Percentiles rank a stretch among this genome's conserved stretches.
Conservation (phyloP, 2,888 invertebrate genomes). For the Gastrophysa polygoni region DNA sequence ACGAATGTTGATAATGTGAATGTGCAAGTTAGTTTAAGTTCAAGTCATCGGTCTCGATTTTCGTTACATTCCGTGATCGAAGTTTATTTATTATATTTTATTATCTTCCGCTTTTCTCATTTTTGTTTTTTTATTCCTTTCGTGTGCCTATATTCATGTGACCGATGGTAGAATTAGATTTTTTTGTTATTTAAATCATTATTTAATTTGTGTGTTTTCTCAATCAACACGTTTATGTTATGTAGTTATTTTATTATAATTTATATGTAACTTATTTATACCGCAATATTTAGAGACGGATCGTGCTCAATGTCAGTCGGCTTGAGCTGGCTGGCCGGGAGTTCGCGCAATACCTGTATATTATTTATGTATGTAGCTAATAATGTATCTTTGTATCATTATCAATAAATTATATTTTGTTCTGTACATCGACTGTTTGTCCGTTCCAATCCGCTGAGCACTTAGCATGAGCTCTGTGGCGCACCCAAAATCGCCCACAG, state of each 20-base stretch:
- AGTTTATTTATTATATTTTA: slow-evolving; percentile 53
- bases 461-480: slow-evolving; percentile 11
- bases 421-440: slow-evolving; percentile 40
- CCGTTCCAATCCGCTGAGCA: slow-evolving; percentile 15
- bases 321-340: slow-evolving; percentile 38
- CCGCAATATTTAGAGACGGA: slow-evolving; percentile 56
- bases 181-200: slow-evolving; percentile 60
- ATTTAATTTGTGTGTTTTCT: slow-evolving; percentile 59
- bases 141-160: slow-evolving; percentile 46
- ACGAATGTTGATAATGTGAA: slow-evolving; percentile 56
- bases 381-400: slow-evolving; percentile 57
- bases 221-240: slow-evolving; percentile 59
- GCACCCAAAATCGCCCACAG: slow-evolving; percentile 18
- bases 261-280: slow-evolving; percentile 62
- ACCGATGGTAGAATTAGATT: slow-evolving; percentile 57
- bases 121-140: slow-evolving; percentile 40
- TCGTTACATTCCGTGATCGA: slow-evolving; percentile 55
- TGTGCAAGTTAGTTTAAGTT: slow-evolving; percentile 55
- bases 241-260: slow-evolving; percentile 61
- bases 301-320: slow-evolving; percentile 51
- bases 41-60: slow-evolving; percentile 56
- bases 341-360: slow-evolving; percentile 55
- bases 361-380: slow-evolving; percentile 57
- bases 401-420: slow-evolving; percentile 62
- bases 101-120: slow-evolving; percentile 48